Conservation (phyloP, 2,888 invertebrate genomes). For the Dexiosoma caninum region DNA sequence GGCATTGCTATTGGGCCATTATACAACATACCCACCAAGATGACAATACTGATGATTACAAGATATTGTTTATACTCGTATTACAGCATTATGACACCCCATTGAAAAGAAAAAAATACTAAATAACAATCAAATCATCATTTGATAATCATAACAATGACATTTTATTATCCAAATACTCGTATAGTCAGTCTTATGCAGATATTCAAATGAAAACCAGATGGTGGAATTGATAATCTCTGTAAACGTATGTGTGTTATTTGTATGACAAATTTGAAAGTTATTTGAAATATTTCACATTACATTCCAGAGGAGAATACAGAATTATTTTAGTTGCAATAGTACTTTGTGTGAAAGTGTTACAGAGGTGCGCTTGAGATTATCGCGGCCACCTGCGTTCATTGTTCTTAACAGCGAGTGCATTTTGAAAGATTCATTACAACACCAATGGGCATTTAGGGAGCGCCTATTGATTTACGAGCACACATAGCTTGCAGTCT, state of each 20-base stretch:
- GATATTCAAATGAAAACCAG: conserved; percentile 43
- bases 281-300: no score
- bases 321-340: no score
- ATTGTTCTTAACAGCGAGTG: no score
- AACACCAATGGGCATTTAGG: no score
- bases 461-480: no score
- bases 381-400: no score
- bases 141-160: conserved; percentile 49
- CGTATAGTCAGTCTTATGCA: not conserved
- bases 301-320: no score
- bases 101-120: conserved; percentile 9
- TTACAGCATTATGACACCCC: conserved; percentile 25
- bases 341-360: no score
- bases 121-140: conserved; percentile 33
- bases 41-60: conserved; percentile 10
- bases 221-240: not conserved
- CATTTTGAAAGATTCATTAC: no score
- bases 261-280: no score
- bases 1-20: not conserved
- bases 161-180: conserved; percentile 34
- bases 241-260: not conserved
- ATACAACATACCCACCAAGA: not conserved
- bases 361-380: no score
- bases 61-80: conserved; percentile 5
- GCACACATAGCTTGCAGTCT: no score